Evolutionary conservation across 2,797 vertebrate species (phyloP), one percentile per base, ranked within the genome.

Genomic region (Chrysocyon brachyurus): DNA sequence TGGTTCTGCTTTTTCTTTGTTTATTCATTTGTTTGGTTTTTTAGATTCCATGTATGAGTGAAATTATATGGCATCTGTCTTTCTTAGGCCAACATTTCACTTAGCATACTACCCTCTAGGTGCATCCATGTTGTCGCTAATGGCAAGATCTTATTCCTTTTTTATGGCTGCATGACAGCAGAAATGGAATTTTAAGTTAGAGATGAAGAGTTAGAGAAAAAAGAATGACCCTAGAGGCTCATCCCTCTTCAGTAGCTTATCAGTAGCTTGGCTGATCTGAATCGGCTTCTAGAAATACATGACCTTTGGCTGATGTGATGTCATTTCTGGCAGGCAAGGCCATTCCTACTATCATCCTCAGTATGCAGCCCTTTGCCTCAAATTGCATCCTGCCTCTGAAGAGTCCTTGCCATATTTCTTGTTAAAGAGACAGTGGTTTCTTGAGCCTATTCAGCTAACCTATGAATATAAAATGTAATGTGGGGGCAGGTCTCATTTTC

Each of bases 131-230:
- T 77, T 77, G 46, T 77, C 15, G 9, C 46, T 11, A 49, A 77
- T 52, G 15, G 73, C 46, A 19, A 77, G 73, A 77, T 31, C 15
- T 49, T 77, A 52, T 6, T 52, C 73, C 46, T 77, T 36, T 70
- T 72, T 72, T 72, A 36, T 72, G 22, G 70, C 2, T 52, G 46
- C 49, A 9, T 31, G 17, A 77, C 52, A 31, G 17, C 9, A 64
- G 83, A 94, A 90, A 81, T 64, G 28, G 31, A 86, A 64, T 33
- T 91, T 84, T 87, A 90, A 90, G 31, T 84, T 91, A 84, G 24
- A 89, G 84, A 61, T 61, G 40, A 97, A 87, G 31, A 94, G 31
- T 2, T 33, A 31, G 46, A 94, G 31, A 84, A 75, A 95, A 84
- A 0, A 26, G 17, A 40, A 63, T 36, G 2, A 24, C n/a, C 16